Conservation (phyloP, 2,113 vertebrate genomes). For the Macquaria australasica region DNA sequence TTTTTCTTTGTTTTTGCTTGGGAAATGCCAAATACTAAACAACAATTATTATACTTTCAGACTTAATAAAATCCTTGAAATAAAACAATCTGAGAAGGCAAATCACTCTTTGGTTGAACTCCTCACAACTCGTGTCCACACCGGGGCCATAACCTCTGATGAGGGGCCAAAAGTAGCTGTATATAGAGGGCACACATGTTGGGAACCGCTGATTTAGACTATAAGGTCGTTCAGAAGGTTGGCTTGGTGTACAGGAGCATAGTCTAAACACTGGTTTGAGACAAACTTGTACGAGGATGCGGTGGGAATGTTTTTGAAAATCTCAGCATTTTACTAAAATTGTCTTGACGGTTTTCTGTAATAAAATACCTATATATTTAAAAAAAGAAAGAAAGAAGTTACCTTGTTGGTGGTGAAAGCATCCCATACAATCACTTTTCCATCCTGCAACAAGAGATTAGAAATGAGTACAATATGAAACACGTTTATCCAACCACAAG, state of each 20-base stretch:
- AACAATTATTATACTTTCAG: no score
- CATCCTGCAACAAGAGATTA: constrained; percentile 87
- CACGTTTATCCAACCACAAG: not conserved
- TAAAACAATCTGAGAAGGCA: not conserved
- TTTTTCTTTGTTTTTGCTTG: no score
- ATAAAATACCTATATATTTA: not conserved
- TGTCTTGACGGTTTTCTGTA: not conserved
- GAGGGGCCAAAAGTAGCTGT: not conserved
- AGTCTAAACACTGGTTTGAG: no score
- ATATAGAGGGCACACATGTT: no score
- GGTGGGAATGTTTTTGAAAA: not conserved
- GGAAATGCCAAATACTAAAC: no score
- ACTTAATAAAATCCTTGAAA: not conserved
- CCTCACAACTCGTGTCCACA: no score
- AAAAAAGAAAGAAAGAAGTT: not conserved
- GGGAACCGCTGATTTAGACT: not conserved
- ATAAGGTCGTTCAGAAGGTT: no score
- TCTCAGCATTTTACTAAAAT: not conserved
- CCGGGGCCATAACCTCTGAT: not conserved
- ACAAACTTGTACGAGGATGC: not conserved
- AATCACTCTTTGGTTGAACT: not conserved
- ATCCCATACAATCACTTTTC: constrained; percentile 99
- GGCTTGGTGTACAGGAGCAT: not conserved
- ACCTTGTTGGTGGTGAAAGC: constrained; percentile 99
- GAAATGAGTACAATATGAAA: not conserved